A percentile compares a stretch with the other conserved stretches of the same genome.
Evolutionary conservation across 2,888 invertebrate species (phyloP).

Genomic region (Chironomus riparius): DNA sequence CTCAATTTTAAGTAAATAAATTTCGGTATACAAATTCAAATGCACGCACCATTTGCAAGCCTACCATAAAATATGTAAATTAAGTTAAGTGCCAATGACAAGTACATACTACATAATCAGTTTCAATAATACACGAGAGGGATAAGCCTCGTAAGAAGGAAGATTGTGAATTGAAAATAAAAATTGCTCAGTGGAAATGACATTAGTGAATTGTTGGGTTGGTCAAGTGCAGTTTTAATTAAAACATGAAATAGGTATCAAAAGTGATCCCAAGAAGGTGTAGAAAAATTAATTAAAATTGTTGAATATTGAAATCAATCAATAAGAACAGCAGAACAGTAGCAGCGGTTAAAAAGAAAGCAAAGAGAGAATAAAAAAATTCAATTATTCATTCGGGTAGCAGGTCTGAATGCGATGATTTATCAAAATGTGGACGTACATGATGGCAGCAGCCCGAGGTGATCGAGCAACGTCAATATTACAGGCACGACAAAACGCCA

Average conservation of each 20-base stretch:
- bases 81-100: no score
- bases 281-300: neutral
- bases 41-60: no score
- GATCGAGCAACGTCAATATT: conserved; percentile 47
- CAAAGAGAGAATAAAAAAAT: neutral
- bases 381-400: neutral
- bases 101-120: no score
- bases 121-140: no score
- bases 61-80: no score
- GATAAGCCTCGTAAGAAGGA: neutral
- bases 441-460: conserved; percentile 61
- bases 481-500: conserved; percentile 32
- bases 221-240: no score
- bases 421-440: conserved; percentile 60
- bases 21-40: no score
- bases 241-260: no score
- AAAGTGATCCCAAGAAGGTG: neutral
- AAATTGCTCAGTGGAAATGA: neutral
- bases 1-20: no score
- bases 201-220: no score
- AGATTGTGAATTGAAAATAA: neutral
- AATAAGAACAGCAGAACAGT: neutral
- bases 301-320: neutral
- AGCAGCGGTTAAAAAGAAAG: neutral
- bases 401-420: neutral